phyloP scores from a whole-genome alignment of 2,113 vertebrate species.

The Leptocoma aspasia region DNA sequence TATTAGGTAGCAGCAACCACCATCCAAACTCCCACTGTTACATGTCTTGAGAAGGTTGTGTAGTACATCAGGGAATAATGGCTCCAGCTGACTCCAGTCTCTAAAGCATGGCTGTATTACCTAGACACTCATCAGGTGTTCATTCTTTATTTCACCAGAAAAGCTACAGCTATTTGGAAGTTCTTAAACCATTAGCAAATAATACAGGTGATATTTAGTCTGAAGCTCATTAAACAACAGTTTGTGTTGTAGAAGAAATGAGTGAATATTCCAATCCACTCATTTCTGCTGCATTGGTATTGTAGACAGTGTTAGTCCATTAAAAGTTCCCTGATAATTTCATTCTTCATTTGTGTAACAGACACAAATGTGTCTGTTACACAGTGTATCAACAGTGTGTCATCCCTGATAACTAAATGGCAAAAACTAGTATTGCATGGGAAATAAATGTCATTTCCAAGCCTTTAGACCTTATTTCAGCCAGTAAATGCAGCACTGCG shows the following conservation, averaged over 20 bases:
- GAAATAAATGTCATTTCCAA: neutral
- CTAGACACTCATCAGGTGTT: neutral
- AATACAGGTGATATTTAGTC: neutral
- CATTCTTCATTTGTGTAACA: neutral
- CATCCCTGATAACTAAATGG: neutral
- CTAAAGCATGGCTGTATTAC: neutral
- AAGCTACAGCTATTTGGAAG: neutral
- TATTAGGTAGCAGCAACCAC: too few relatives aligned
- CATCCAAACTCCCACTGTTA: too few relatives aligned
- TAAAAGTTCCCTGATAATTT: neutral
- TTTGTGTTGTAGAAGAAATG: neutral
- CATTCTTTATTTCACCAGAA: neutral
- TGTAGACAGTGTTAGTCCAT: neutral
- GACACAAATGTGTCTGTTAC: too few relatives aligned
- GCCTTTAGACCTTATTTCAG: neutral
- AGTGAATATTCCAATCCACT: neutral
- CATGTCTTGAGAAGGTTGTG: neutral
- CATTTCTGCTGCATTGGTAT: neutral
- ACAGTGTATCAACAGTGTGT: too few relatives aligned
- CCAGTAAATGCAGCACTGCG: neutral
- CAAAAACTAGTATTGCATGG: neutral
- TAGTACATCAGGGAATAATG: neutral
- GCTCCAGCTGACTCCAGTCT: neutral
- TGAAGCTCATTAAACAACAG: neutral
- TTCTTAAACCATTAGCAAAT: neutral